Percentiles rank a stretch among this genome's conserved stretches.
These are phyloP conservation scores for Macrosteles quadrilineatus DNA, from an alignment of 1,140 invertebrate genomes.

Conservation along the genomic window DNA sequence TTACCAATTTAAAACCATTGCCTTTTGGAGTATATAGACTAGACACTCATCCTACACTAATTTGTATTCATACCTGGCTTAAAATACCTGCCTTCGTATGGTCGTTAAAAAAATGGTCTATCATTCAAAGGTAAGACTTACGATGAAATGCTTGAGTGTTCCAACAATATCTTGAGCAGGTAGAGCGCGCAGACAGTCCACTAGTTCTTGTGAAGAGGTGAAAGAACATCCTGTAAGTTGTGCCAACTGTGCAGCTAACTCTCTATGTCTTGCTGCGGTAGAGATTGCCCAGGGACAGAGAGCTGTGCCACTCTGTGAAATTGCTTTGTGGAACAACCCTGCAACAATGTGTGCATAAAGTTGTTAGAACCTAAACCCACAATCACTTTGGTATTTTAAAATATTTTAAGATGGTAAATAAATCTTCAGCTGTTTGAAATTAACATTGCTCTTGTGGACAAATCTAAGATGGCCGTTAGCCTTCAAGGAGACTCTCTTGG, in stretches of 20 bases:
- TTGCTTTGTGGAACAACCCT: constrained; percentile 42
- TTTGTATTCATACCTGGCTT: too few species aligned
- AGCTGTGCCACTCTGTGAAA: constrained; percentile 51
- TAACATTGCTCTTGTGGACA: too few species aligned
- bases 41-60: too few species aligned
- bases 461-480: too few species aligned
- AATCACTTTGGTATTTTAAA: neutral
- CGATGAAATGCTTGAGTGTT: neutral
- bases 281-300: constrained; percentile 42
- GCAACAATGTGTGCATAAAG: constrained; percentile 27
- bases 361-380: neutral
- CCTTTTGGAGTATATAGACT: too few species aligned
- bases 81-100: too few species aligned
- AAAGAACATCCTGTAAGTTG: neutral
- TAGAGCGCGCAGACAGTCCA: neutral
- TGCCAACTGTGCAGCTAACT: neutral
- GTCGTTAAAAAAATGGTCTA: too few species aligned
- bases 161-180: neutral
- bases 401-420: neutral
- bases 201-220: neutral
- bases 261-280: neutral
- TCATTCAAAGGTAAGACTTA: too few species aligned
- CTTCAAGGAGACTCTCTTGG: too few species aligned
- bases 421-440: neutral
- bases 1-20: too few species aligned